A percentile compares a stretch with the other conserved stretches of the same genome.
Conservation (phyloP, 2,113 vertebrate genomes). For the Hucho hucho region DNA sequence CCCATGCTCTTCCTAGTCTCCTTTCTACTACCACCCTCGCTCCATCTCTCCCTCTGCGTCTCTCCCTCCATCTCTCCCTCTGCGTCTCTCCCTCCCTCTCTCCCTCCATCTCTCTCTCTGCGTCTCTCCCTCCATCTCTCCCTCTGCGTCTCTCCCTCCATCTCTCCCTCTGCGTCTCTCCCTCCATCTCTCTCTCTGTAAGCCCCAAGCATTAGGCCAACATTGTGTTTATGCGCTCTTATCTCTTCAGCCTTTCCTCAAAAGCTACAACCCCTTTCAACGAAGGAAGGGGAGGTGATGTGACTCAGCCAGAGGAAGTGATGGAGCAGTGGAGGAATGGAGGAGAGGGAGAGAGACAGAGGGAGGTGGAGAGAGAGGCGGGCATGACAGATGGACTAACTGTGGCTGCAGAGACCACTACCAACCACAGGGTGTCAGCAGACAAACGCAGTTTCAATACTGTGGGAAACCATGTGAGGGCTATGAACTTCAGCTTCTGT, state of each 20-base stretch:
- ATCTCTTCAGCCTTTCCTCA: slow-evolving; percentile 37
- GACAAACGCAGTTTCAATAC: slow-evolving; percentile 65
- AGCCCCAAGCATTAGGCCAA: slow-evolving; percentile 17
- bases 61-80: too few species aligned
- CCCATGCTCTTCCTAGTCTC: too few species aligned
- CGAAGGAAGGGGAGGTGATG: slow-evolving; percentile 36
- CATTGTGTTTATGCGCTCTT: slow-evolving; percentile 7
- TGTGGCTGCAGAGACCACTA: slow-evolving; percentile 44
- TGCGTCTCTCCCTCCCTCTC: too few species aligned
- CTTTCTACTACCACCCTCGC: too few species aligned
- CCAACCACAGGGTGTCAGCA: slow-evolving; percentile 58
- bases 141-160: too few species aligned
- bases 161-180: not conserved
- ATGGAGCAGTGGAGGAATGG: slow-evolving; percentile 14
- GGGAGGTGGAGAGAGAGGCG: slow-evolving; percentile 47
- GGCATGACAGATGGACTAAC: slow-evolving; percentile 32
- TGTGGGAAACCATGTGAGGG: slow-evolving; percentile 58
- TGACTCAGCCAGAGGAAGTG: slow-evolving; percentile 41
- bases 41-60: too few species aligned
- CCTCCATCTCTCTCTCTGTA: not conserved
- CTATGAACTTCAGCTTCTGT: not conserved
- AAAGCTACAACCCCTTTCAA: slow-evolving; percentile 37
- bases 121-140: too few species aligned
- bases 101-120: too few species aligned
- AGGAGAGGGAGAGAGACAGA: slow-evolving; percentile 38